A percentile compares a stretch with the other conserved stretches of the same genome.
Conservation (phyloP, 2,797 vertebrate species). For the Gobio occitaniae region DNA sequence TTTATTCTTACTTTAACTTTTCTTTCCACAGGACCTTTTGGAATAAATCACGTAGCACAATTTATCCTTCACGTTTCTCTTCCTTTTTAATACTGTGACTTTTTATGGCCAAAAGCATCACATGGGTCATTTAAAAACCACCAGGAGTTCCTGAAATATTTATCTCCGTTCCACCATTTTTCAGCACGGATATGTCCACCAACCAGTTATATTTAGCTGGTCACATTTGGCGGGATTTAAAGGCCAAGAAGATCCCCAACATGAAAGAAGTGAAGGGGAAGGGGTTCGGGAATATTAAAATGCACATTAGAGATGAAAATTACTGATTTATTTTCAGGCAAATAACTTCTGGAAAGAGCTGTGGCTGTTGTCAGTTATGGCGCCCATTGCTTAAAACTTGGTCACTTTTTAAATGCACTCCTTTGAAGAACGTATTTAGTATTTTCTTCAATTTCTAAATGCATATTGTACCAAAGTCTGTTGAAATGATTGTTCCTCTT, state of each 20-base stretch:
- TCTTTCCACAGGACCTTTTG: constrained; percentile 73
- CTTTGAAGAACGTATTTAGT: neutral
- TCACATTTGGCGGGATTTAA: neutral
- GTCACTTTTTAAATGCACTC: constrained; percentile 24
- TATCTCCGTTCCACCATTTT: constrained; percentile 27
- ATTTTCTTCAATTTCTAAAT: neutral
- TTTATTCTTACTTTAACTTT: constrained; percentile 15
- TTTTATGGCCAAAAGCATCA: constrained; percentile 28
- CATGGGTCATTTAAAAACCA: constrained; percentile 28
- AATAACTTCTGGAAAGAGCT: neutral
- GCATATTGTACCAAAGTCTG: constrained; percentile 13
- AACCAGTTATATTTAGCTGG: constrained; percentile 31
- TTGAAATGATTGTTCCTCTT: constrained; percentile 9
- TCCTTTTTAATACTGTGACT: constrained; percentile 29
- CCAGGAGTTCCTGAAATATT: constrained; percentile 41
- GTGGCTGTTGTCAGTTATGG: neutral
- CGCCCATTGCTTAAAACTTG: neutral
- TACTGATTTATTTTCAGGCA: neutral
- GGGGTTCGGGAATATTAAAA: neutral
- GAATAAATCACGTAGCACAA: constrained; percentile 66
- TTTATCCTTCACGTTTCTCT: constrained; percentile 11
- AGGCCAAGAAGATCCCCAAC: neutral
- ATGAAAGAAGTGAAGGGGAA: neutral
- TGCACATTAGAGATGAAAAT: neutral
- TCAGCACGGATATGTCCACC: constrained; percentile 1